Evolutionary conservation across 2,797 vertebrate species (phyloP).

Genomic region (Paratrypauchen microcephalus): DNA sequence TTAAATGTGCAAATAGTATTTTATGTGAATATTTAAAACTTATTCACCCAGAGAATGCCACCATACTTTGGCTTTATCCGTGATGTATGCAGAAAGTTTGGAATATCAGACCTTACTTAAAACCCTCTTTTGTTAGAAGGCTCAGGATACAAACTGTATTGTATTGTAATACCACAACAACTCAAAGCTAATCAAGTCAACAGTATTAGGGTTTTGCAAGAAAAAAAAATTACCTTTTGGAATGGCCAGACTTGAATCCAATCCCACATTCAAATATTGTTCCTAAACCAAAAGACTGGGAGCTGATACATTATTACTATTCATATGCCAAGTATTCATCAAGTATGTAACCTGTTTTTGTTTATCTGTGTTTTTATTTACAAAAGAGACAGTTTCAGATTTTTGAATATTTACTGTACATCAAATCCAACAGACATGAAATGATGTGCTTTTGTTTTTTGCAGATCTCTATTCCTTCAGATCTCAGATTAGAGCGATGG

Average conservation of each 20-base stretch:
- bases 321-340: no score
- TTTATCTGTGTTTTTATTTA: no score
- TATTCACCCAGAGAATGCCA: neutral
- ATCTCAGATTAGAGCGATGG: constrained; percentile 44
- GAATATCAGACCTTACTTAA: no score
- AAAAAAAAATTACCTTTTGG: neutral
- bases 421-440: neutral
- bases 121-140: neutral
- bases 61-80: neutral
- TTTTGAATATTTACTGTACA: neutral
- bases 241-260: neutral
- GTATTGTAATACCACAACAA: neutral
- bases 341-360: no score
- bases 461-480: constrained; percentile 24
- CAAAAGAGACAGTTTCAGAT: neutral
- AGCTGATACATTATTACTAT: no score
- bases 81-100: no score
- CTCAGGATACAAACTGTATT: neutral
- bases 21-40: neutral
- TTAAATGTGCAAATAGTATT: neutral
- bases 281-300: no score
- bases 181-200: neutral
- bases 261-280: neutral
- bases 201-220: neutral
- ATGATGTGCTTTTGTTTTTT: constrained; percentile 1